Evolutionary conservation across 2,113 vertebrate species (phyloP), one percentile per base, ranked within the genome.

Genomic region (Siphamia tubifer): DNA sequence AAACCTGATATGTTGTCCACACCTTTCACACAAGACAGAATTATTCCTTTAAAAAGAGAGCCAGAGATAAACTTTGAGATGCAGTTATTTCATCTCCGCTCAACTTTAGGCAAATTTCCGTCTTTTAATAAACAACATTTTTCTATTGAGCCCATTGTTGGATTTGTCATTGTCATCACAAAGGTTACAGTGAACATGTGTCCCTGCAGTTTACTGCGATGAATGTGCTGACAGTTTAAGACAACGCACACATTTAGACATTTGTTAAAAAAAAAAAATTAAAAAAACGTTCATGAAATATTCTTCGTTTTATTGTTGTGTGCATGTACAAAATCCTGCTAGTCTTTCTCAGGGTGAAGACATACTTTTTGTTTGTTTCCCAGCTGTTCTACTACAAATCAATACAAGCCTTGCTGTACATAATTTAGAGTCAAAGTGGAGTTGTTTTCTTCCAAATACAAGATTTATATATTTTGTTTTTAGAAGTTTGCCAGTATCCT

Each of bases 121-220:
- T 62, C 53, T 86, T 84, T 71, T 49, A 11, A 58, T 82, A 86
- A 90, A 90, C 89, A 72, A 45, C 63, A 6, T 3, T 74, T 74
- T 86, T 86, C 74, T 72, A 13, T 49, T 24, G 69, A 57, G 21
- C 38, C 61, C 3, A n/a, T 9, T 43, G 30, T 34, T 12, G 2
- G 48, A 68, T 84, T 55, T 5, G 25, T 83, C 80, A 58, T 5
- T 58, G 77, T 87, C 79, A 74, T 52, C 40, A 2, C 27, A 8
- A 78, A 68, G 65, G 66, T 85, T 62, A 79, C 58, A 53, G 2
- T 42, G 57, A 66, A 43, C 70, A 49, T 39, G 48, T 77, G 69
- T 67, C 55, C 34, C 44, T 0, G 38, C 49, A 9, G 60, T 80
- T 27, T 30, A 6, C 48, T 35, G 13, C 28, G 27, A 25, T 13